Evolutionary conservation across 2,888 invertebrate species (phyloP).

Genomic region (Drosophila seclusa): DNA sequence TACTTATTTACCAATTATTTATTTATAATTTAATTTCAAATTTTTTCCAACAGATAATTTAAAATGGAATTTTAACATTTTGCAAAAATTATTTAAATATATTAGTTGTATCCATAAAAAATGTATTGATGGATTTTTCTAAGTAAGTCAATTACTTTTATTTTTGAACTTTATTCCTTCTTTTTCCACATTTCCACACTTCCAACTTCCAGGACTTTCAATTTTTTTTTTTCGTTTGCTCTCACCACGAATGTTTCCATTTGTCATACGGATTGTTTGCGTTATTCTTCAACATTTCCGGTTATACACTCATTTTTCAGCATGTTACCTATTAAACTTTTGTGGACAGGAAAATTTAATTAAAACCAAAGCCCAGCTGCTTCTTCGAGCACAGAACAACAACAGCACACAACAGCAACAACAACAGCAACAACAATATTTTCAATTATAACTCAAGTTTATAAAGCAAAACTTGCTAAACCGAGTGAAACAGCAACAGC

Average conservation of each 20-base stretch:
- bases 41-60: too few relatives aligned
- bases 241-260: constrained; percentile 4
- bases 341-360: constrained; percentile 79
- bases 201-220: background rate
- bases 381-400: constrained; percentile 45
- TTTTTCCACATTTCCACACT: background rate
- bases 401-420: constrained; percentile 30
- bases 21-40: too few relatives aligned
- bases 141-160: background rate
- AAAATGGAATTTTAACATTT: too few relatives aligned
- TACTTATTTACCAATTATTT: too few relatives aligned
- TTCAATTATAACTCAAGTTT: constrained; percentile 79
- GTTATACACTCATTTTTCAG: constrained; percentile 75
- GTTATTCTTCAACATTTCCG: constrained; percentile 41
- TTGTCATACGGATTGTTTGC: constrained; percentile 10
- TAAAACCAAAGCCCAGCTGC: constrained; percentile 77
- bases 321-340: constrained; percentile 78
- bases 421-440: constrained; percentile 57
- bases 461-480: constrained; percentile 62
- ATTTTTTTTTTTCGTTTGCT: constrained; percentile 8
- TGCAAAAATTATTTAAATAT: background rate
- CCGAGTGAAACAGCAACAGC: constrained; percentile 29
- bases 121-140: background rate
- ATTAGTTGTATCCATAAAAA: background rate
- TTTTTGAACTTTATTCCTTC: background rate